Percentiles rank a stretch among this genome's conserved stretches.
Conservation (phyloP, 2,113 vertebrate species). For the Conger conger region DNA sequence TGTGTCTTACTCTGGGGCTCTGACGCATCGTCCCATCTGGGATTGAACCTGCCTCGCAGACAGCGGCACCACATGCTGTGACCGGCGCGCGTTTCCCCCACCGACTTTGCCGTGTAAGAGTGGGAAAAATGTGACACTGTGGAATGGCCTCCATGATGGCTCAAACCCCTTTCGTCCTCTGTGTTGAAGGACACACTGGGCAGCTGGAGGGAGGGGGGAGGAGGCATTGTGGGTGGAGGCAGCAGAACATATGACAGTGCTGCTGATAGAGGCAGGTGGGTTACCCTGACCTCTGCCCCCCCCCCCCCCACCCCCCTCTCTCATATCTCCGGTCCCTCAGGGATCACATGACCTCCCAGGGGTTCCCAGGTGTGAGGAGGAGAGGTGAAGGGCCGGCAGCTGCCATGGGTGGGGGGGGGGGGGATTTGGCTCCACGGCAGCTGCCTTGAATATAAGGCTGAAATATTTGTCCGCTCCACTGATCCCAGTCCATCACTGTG, state of each 20-base stretch:
- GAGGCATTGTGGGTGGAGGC: too few species aligned
- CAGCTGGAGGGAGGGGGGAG: too few species aligned
- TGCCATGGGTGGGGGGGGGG: background rate
- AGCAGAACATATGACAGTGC: too few species aligned
- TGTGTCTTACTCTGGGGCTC: too few species aligned
- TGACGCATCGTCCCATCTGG: background rate
- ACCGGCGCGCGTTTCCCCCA: too few species aligned
- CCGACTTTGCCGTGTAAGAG: too few species aligned
- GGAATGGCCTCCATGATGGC: background rate
- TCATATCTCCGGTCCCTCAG: background rate
- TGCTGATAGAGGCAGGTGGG: background rate
- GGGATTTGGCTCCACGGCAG: background rate
- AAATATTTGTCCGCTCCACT: background rate
- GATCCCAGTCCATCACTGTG: background rate
- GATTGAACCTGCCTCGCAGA: background rate
- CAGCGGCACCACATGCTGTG: too few species aligned
- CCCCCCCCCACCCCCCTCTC: background rate
- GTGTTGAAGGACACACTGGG: background rate
- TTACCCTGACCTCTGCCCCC: background rate
- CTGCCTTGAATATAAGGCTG: background rate
- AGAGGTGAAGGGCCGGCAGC: background rate
- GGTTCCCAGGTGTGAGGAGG: background rate
- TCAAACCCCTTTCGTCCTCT: background rate
- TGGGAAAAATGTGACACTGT: background rate
- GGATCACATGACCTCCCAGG: background rate